Evolutionary conservation across 2,888 invertebrate genomes (phyloP).

Genomic region (Apodemia mormo): DNA sequence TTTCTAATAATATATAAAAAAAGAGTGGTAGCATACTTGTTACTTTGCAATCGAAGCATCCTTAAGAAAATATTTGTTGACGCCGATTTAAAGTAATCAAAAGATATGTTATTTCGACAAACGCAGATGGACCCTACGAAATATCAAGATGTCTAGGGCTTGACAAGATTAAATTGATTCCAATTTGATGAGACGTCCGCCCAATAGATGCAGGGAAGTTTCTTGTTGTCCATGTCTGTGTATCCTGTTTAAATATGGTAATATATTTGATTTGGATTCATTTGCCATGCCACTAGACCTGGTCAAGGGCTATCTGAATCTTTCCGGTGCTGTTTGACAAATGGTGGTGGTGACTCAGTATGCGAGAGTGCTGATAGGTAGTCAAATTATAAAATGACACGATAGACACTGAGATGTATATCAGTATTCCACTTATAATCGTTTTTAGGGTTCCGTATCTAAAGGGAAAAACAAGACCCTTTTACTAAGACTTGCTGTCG

Average conservation of each 20-base stretch:
- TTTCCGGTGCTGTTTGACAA: constrained; percentile 7
- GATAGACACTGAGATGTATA: too few species aligned
- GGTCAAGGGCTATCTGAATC: neutral
- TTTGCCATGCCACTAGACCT: neutral
- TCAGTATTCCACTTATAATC: too few species aligned
- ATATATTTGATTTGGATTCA: constrained; percentile 15
- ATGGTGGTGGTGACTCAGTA: neutral
- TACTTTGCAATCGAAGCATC: too few species aligned
- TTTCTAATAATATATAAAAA: too few species aligned
- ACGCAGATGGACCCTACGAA: constrained; percentile 13
- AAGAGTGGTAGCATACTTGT: too few species aligned
- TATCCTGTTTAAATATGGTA: constrained; percentile 20
- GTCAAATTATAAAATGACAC: too few species aligned
- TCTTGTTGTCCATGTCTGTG: constrained; percentile 23
- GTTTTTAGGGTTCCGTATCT: too few species aligned
- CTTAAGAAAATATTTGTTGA: neutral
- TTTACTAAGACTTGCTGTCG: too few species aligned
- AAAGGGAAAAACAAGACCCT: too few species aligned
- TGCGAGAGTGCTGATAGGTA: too few species aligned
- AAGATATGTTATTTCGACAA: neutral
- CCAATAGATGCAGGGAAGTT: constrained; percentile 29
- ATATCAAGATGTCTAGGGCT: constrained; percentile 26
- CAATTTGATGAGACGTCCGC: constrained; percentile 37
- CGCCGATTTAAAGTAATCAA: neutral
- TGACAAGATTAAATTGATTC: constrained; percentile 32